These are phyloP conservation scores for Asarcornis scutulata DNA, from an alignment of 2,113 vertebrate species.

Conservation along the genomic window DNA sequence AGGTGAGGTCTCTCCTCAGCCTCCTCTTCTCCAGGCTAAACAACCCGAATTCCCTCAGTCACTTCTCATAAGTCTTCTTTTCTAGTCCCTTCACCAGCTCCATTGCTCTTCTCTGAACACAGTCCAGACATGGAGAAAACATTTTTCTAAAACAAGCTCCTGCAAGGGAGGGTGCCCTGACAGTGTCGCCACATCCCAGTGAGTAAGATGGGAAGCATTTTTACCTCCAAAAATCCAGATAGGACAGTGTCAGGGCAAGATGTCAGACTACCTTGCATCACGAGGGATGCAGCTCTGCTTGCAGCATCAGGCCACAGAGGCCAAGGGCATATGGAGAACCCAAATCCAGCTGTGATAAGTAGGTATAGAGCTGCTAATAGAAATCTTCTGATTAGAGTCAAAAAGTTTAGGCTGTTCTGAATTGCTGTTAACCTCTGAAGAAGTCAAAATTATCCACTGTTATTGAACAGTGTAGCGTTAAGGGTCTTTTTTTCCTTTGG, in stretches of 20 bases:
- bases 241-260: background rate
- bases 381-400: background rate
- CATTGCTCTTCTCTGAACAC: too few relatives aligned
- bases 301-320: fast-evolving
- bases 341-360: background rate
- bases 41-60: too few relatives aligned
- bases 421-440: background rate
- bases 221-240: background rate
- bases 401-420: background rate
- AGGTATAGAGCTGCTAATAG: background rate
- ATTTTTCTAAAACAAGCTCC: background rate
- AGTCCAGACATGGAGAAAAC: background rate
- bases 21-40: too few relatives aligned
- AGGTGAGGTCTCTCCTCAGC: too few relatives aligned
- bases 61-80: too few relatives aligned
- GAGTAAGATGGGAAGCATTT: background rate
- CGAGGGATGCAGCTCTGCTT: background rate
- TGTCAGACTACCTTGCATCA: background rate
- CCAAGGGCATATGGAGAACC: background rate
- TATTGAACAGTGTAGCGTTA: background rate
- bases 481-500: background rate
- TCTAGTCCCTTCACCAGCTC: too few relatives aligned
- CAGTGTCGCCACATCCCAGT: background rate
- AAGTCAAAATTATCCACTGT: background rate
- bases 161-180: background rate